Conservation (phyloP, 2,888 invertebrate genomes). For the Artemia sp. region DNA sequence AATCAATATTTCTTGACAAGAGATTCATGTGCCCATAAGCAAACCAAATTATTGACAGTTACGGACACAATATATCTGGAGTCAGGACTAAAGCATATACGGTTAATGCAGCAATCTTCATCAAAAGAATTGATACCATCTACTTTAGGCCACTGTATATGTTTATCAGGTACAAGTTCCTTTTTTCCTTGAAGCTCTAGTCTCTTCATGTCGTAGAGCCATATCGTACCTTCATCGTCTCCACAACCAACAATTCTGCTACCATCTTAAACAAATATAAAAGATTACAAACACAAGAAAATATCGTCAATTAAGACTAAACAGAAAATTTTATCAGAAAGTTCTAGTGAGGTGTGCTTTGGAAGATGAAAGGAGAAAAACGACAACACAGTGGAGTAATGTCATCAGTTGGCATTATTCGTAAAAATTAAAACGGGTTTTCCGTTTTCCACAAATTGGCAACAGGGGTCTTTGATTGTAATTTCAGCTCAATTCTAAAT, state of each 20-base stretch:
- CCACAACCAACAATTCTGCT: constrained; percentile 30
- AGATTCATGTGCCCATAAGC: constrained; percentile 28
- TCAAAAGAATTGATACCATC: too few species aligned
- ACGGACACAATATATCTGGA: constrained; percentile 30
- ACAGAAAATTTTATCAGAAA: too few species aligned
- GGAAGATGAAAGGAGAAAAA: too few species aligned
- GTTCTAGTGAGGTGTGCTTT: too few species aligned
- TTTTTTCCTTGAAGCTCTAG: constrained; percentile 14
- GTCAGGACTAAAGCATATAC: constrained; percentile 28
- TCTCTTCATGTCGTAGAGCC: constrained; percentile 29
- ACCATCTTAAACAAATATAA: constrained; percentile 22
- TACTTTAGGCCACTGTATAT: constrained; percentile 30
- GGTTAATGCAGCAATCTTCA: constrained; percentile 29
- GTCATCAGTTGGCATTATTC: too few species aligned
- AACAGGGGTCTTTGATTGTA: too few species aligned
- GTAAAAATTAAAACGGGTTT: too few species aligned
- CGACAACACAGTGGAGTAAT: too few species aligned
- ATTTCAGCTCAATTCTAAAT: too few species aligned
- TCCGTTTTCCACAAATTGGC: too few species aligned
- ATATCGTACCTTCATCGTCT: constrained; percentile 31
- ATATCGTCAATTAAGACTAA: too few species aligned
- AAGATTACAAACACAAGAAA: too few species aligned
- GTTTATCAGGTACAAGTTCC: constrained; percentile 25
- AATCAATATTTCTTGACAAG: constrained; percentile 17
- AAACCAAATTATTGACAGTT: constrained; percentile 32